Base-by-base conservation (phyloP, 2,113 vertebrate genomes). In the Passer montanus region DNA sequence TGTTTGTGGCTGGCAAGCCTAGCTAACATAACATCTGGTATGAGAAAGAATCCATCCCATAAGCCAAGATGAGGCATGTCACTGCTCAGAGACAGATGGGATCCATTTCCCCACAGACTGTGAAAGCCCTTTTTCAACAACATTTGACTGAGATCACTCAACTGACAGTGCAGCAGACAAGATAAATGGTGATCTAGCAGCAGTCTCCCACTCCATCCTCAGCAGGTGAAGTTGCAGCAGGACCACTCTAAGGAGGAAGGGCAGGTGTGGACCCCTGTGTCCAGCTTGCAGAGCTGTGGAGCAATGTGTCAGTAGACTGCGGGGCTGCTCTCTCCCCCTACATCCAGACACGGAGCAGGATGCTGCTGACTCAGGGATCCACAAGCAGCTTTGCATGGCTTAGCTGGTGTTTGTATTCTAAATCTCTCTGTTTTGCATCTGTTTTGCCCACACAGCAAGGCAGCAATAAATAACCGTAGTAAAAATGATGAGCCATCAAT, bases 361-460 rank as follows among this genome's bases (percentile, higher is more conserved):
- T 39, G 41, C 55, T 90, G 92, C 92, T 93, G 78, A 86, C 67
- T 88, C 79, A 73, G 88, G 55, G 14, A 69, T 58, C 55, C 76
- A 58, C 37, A 60, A 46, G 49, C 62, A 67, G 52, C 49, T 82
- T 84, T 75, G 62, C 33, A n/a, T 7, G 10, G 92, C 63, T 95
- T 91, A 93, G 37, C 23, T 22, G 55, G 46, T 10, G 18, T 86
- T 95, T 88, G 63, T 80, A 43, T 37, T 74, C 68, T 80, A 86
- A 95, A 93, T 86, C 92, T 83, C 58, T 23, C 26, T 0, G 22
- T 24, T 58, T 58, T 58, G 0, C 58, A 28, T 64, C 69, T 80
- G n/a, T 84, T 94, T 92, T 84, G 79, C 86, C 69, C 31, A 81
- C 43, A 53, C 79, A 93, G 89, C 86, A 79, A 84, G 39, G 16